These are phyloP conservation scores for Sceliomorpha sp. DNA, from an alignment of 2,888 invertebrate genomes.

Conservation along the genomic window DNA sequence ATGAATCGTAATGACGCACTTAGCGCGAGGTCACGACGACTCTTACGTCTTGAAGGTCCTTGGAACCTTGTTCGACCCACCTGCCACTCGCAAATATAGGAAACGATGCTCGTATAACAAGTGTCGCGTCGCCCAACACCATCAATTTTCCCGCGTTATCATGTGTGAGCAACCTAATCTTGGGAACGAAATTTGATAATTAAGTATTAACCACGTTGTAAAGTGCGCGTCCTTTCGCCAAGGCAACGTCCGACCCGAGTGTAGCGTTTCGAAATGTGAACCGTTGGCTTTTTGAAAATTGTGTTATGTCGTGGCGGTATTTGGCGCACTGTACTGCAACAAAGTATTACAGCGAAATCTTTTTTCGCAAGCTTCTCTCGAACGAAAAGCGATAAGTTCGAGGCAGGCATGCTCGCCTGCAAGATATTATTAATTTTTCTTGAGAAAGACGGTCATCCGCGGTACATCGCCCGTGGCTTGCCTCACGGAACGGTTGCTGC, in stretches of 20 bases:
- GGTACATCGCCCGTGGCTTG: slow-evolving; percentile 60
- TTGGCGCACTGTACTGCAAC: slow-evolving; percentile 7
- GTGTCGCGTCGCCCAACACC: too few species aligned
- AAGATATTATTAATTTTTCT: slow-evolving; percentile 71
- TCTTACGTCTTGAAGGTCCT: slow-evolving; percentile 46
- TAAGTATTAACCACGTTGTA: too few species aligned
- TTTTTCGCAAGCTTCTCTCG: slow-evolving; percentile 14
- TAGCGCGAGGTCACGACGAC: slow-evolving; percentile 56
- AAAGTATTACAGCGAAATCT: slow-evolving; percentile 3
- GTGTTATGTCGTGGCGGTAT: background rate
- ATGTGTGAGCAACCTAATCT: too few species aligned
- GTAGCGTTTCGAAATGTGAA: too few species aligned
- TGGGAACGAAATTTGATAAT: too few species aligned
- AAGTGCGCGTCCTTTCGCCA: too few species aligned
- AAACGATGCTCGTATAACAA: too few species aligned
- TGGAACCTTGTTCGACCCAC: slow-evolving; percentile 25
- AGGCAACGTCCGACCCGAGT: too few species aligned
- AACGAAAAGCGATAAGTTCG: slow-evolving; percentile 47
- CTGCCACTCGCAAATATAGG: background rate
- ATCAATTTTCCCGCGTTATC: too few species aligned
- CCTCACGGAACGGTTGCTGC: slow-evolving; percentile 69
- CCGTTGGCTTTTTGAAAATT: too few species aligned
- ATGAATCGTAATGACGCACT: slow-evolving; percentile 74
- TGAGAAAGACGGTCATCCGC: slow-evolving; percentile 71
- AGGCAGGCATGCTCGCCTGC: slow-evolving; percentile 30